Conservation (phyloP, 2,888 invertebrate genomes). For the Troides oblongomaculatus region DNA sequence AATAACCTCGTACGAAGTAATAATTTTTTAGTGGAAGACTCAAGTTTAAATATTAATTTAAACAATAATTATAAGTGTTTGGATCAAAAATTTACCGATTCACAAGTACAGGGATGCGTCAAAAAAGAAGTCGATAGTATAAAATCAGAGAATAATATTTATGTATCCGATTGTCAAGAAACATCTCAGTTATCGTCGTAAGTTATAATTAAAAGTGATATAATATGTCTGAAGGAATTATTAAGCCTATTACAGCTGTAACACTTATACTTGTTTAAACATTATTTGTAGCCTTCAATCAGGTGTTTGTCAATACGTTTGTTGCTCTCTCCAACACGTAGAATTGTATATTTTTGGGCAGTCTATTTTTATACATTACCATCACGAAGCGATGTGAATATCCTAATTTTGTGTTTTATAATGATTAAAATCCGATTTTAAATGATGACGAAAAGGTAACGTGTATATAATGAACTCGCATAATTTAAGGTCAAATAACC, state of each 20-base stretch:
- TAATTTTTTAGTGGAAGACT: slow-evolving; percentile 37
- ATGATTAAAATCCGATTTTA: slow-evolving; percentile 52
- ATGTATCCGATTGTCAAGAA: slow-evolving; percentile 38
- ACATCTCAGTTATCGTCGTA: slow-evolving; percentile 44
- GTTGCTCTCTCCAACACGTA: slow-evolving; percentile 57
- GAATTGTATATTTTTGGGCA: slow-evolving; percentile 68
- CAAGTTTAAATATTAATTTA: slow-evolving; percentile 36
- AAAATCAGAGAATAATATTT: slow-evolving; percentile 45
- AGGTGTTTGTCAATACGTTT: slow-evolving; percentile 75
- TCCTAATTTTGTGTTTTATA: slow-evolving; percentile 66
- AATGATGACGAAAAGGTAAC: slow-evolving; percentile 59
- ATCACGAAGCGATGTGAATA: slow-evolving; percentile 73
- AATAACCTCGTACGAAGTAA: slow-evolving; percentile 43
- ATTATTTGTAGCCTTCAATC: slow-evolving; percentile 44
- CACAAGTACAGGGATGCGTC: slow-evolving; percentile 38
- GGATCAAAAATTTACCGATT: slow-evolving; percentile 37
- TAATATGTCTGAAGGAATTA: not conserved
- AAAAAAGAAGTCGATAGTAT: slow-evolving; percentile 40
- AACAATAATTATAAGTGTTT: slow-evolving; percentile 38
- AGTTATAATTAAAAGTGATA: slow-evolving; percentile 37
- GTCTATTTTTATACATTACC: slow-evolving; percentile 79
- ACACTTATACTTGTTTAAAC: slow-evolving; percentile 11
- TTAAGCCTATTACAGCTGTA: not conserved
- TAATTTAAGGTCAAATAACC: not conserved
- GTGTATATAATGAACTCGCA: slow-evolving; percentile 19